Base-by-base conservation (phyloP, 2,113 vertebrate species). In the Channa argus region DNA sequence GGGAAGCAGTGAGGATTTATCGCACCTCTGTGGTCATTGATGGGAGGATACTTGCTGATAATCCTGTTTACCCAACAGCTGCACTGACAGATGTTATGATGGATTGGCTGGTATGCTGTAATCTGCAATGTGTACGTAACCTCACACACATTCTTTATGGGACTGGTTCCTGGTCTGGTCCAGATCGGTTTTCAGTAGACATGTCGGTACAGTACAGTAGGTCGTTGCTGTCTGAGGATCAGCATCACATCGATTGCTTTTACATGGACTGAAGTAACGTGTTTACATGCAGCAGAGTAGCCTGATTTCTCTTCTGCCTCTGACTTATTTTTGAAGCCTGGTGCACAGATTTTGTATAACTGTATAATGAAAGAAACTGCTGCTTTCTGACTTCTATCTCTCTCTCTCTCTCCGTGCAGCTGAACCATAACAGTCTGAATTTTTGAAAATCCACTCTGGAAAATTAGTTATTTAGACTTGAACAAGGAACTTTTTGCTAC, bases 21-120 rank as follows among this genome's bases (percentile, higher is more conserved):
- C 41, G 34, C 46, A 53, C 49, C 55, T 63, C 63, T 66, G 68
- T 67, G 63, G 60, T 52, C 65, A 58, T 39, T 2, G 34, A 49
- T n/a, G 14, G 55, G 47, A 79, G 47, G 61, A 51, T 24, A 52
- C 45, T 63, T 53, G 62, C 46, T 75, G 68, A 85, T 85, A 72
- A 77, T 60, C 49, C 53, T 68, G 70, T 89, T 85, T 71, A 63
- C 67, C 49, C 39, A 59, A 24, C 65, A 71, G 67, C 65, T 53
- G 50, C 43, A 11, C 43, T 52, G 85, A 83, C 72, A 73, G 55
- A 66, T 69, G 79, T 61, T 74, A 34, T 69, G 76, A 86, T 71
- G 33, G 52, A 74, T 70, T 62, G 59, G 38, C 55, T 43, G 36
- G 41, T 62, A 60, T 38, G 39, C 67, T 38, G 15, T 70, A 49